Evolutionary conservation across 2,797 vertebrate genomes (phyloP).

Genomic region (Girardinus metallicus): DNA sequence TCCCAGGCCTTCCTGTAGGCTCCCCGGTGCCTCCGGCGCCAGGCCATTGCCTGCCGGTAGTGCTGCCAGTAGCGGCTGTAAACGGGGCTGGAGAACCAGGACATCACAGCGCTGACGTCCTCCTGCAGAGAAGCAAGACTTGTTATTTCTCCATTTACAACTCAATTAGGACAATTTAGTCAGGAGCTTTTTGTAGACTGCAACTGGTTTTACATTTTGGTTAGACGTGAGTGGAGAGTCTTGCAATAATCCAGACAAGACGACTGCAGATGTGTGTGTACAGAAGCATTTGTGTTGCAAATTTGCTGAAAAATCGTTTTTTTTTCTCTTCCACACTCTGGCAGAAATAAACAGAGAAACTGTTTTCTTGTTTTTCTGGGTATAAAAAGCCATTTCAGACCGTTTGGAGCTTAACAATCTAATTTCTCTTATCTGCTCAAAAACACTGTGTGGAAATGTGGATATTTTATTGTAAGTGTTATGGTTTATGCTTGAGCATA

Average conservation of each 20-base stretch:
- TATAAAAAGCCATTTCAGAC: not conserved
- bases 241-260: not conserved
- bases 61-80: slow-evolving; percentile 92
- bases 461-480: not conserved
- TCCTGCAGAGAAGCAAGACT: slow-evolving; percentile 52
- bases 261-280: not conserved
- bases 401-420: not conserved
- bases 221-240: not conserved
- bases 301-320: too few species aligned
- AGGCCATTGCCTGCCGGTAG: slow-evolving; percentile 89
- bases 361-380: not conserved
- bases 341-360: not conserved
- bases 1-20: slow-evolving; percentile 87
- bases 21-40: slow-evolving; percentile 85
- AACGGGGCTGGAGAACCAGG: slow-evolving; percentile 82
- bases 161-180: not conserved
- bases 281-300: too few species aligned
- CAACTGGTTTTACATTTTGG: not conserved
- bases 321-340: not conserved
- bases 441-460: not conserved
- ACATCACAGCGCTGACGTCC: slow-evolving; percentile 41
- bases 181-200: not conserved
- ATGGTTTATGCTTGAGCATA: not conserved
- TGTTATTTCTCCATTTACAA: not conserved
- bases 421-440: not conserved